These are phyloP conservation scores for Sorex araneus DNA, from an alignment of 2,113 vertebrate genomes.

Conservation along the genomic window DNA sequence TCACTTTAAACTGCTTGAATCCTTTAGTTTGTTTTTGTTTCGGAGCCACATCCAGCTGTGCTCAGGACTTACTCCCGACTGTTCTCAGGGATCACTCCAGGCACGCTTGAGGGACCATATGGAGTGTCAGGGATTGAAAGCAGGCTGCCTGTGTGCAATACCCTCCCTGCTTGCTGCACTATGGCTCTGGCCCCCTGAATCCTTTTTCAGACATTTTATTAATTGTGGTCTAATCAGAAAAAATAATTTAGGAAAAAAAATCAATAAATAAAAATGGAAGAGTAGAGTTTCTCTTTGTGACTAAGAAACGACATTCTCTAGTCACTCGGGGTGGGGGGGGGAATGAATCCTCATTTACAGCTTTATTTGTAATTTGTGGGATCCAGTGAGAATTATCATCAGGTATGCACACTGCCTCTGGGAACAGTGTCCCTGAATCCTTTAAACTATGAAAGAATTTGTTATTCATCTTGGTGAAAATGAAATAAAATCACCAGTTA, in stretches of 20 bases:
- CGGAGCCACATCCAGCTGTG: no score
- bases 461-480: background rate
- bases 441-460: conserved; percentile 61
- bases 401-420: rapidly evolving
- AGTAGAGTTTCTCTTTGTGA: background rate
- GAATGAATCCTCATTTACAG: background rate
- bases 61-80: no score
- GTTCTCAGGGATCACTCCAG: no score
- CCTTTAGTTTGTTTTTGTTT: background rate
- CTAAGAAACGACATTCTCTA: background rate
- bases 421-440: background rate
- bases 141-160: no score
- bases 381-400: rapidly evolving
- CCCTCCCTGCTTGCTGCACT: no score
- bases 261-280: no score
- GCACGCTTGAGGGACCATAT: no score
- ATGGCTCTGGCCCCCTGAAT: no score
- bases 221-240: background rate
- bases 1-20: conserved; percentile 37
- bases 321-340: no score
- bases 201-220: background rate
- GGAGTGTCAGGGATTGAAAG: no score
- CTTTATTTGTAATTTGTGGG: conserved; percentile 70
- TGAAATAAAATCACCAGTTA: background rate
- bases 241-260: background rate